Base-by-base conservation (phyloP, 2,797 vertebrate species). In the Acanthopagrus latus region DNA sequence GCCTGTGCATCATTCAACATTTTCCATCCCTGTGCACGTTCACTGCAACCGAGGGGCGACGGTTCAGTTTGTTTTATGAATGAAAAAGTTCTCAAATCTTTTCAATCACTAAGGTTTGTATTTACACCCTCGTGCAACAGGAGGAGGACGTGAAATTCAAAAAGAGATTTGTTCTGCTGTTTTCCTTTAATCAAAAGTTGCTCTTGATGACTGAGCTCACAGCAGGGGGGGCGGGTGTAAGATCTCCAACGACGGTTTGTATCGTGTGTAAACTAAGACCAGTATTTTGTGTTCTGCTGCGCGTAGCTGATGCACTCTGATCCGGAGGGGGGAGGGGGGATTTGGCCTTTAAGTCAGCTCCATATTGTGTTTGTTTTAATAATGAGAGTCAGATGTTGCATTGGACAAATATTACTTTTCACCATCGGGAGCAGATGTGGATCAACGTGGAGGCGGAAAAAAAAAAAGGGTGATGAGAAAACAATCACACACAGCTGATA, bases 371-470 rank as follows among this genome's bases (percentile, higher is more conserved):
- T 82, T 64, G 75, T 70, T 79, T 71, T 66, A 83, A 86, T 79
- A 81, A 81, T 59, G 54, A 21, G 33, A 77, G 68, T 75, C 80
- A 73, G 76, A 77, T 76, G 83, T 65, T 57, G 50, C 6, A 2
- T 68, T 48, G 56, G 60, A 63, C 71, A 66, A 83, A 84, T 80
- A 74, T 78, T 86, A 51, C 58, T 77, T 82, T 74, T 78, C 56
- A 20, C 27, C 50, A 87, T 82, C 80, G 82, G 73, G 64, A 89
- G 68, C 90, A 92, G 90, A 90, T 93, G 91, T 88, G 82, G 21
- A 64, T 54, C 52, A 20, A 29, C 0, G 14, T 71, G 50, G 29
- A 4, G 6, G 33, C 27, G 4, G 3, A 27, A 8, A 33, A 6
- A 43, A 48, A 51, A 69, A 20, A 12, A 29, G 44, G 63, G 13